phyloP scores from a whole-genome alignment of 2,797 vertebrate species.

The Enteromius anoplus region DNA sequence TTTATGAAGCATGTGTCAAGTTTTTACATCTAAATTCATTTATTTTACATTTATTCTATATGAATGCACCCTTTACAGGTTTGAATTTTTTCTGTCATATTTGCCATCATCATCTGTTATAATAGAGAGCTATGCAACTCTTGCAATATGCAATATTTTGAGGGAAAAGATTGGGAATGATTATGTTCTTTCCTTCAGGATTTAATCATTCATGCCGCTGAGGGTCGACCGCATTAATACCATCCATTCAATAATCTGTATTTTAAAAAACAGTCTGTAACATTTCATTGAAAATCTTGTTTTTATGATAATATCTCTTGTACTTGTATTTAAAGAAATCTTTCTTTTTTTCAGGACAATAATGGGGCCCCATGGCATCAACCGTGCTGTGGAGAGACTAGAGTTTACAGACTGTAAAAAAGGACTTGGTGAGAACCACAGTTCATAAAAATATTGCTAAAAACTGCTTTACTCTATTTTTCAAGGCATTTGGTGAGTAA shows the following conservation, averaged over 20 bases:
- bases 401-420: constrained; percentile 83
- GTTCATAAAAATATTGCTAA: background rate
- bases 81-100: background rate
- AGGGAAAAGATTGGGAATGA: background rate
- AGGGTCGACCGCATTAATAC: background rate
- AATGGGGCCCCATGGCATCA: constrained; percentile 87
- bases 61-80: background rate
- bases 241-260: constrained; percentile 20
- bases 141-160: background rate
- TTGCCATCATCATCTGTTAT: background rate
- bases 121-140: background rate
- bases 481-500: background rate
- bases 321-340: background rate
- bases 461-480: background rate
- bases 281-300: background rate
- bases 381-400: constrained; percentile 80
- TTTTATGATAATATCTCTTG: background rate
- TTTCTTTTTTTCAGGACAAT: constrained; percentile 78
- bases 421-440: constrained; percentile 80
- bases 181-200: background rate
- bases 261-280: constrained; percentile 11
- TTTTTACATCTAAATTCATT: background rate
- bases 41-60: background rate
- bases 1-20: background rate
- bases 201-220: constrained; percentile 2